A percentile compares a stretch with the other conserved stretches of the same genome.
phyloP scores from a whole-genome alignment of 1,140 invertebrate species.

The Laupala kohalensis region DNA sequence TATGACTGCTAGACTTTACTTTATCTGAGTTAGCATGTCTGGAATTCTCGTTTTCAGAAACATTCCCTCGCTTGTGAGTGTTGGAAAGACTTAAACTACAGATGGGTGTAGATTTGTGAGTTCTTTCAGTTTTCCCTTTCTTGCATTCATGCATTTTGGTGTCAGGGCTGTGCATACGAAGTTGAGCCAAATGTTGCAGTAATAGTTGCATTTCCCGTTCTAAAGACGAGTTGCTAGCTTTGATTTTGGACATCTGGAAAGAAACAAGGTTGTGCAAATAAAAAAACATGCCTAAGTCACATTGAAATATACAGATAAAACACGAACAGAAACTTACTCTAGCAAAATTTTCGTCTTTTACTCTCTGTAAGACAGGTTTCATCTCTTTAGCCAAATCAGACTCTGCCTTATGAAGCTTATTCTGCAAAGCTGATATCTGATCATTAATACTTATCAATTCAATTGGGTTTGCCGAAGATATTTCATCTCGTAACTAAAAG shows the following conservation, averaged over 20 bases:
- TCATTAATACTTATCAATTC: slow-evolving; percentile 14
- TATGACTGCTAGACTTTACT: too few species aligned
- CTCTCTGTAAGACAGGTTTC: slow-evolving; percentile 5
- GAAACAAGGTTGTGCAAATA: neutral
- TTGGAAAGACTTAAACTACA: too few species aligned
- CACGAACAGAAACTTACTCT: neutral
- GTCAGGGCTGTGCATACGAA: too few species aligned
- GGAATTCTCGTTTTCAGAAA: too few species aligned
- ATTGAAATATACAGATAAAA: neutral
- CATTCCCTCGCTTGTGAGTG: too few species aligned
- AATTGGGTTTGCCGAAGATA: slow-evolving; percentile 12
- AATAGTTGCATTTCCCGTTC: neutral
- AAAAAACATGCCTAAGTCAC: neutral
- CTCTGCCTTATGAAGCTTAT: slow-evolving; percentile 22
- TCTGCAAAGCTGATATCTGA: slow-evolving; percentile 20
- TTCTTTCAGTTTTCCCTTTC: too few species aligned
- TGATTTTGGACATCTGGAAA: neutral
- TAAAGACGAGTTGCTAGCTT: neutral
- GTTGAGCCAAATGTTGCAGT: too few species aligned
- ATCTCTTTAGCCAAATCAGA: slow-evolving; percentile 17
- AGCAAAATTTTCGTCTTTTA: neutral
- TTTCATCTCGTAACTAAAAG: slow-evolving; percentile 14
- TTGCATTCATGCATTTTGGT: too few species aligned
- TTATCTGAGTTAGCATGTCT: too few species aligned
- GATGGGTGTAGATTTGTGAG: too few species aligned